Evolutionary conservation across 2,888 invertebrate genomes (phyloP).

Genomic region (Trileptium ribeirensis): DNA sequence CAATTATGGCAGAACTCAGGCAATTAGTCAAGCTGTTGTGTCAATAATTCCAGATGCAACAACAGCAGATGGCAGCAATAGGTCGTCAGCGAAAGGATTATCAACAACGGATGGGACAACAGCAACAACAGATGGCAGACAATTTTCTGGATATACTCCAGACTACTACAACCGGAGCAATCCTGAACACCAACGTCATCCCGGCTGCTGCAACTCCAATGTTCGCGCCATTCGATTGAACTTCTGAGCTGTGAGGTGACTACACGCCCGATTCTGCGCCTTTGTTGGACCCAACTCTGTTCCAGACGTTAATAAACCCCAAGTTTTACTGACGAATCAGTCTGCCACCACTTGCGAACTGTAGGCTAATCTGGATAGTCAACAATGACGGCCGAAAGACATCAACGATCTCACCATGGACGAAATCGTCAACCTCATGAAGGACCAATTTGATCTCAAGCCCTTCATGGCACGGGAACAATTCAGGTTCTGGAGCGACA

Average conservation of each 20-base stretch:
- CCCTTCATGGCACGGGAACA: conserved; percentile 31
- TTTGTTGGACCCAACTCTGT: neutral
- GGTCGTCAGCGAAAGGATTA: too few species aligned
- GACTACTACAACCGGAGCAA: neutral
- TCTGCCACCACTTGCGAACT: neutral
- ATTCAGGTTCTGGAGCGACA: conserved; percentile 32
- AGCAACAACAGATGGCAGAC: neutral
- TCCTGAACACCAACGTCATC: too few species aligned
- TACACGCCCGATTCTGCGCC: neutral
- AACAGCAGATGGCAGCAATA: too few species aligned
- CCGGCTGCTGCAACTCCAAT: too few species aligned
- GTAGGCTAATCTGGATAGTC: neutral
- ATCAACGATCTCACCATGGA: conserved; percentile 14
- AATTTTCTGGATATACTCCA: neutral
- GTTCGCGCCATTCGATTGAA: neutral
- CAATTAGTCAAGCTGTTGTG: too few species aligned
- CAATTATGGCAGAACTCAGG: too few species aligned
- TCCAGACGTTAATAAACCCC: neutral
- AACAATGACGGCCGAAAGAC: neutral
- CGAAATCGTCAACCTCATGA: conserved; percentile 10
- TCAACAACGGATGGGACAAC: neutral
- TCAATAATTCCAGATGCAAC: too few species aligned
- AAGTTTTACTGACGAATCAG: conserved; percentile 8
- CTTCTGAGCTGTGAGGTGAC: neutral
- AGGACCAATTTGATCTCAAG: conserved; percentile 28